A percentile compares a stretch with the other conserved stretches of the same genome.
phyloP scores from a whole-genome alignment of 1,140 invertebrate genomes.

The Brachionus sp. region DNA sequence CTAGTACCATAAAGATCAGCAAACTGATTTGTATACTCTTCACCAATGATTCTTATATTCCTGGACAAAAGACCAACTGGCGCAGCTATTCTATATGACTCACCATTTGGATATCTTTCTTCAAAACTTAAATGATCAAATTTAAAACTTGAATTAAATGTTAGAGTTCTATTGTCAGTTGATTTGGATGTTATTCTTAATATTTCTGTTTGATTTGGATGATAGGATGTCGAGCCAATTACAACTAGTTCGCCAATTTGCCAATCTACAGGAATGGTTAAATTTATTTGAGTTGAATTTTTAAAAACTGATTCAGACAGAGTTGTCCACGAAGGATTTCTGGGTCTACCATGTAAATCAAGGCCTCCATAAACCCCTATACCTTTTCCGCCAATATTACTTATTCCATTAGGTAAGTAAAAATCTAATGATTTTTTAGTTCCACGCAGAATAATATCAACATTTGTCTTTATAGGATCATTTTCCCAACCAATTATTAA shows the following conservation, averaged over 20 bases:
- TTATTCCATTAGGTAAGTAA: not conserved
- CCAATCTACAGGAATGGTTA: slow-evolving; percentile 25
- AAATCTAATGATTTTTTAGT: slow-evolving; percentile 48
- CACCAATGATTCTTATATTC: slow-evolving; percentile 54
- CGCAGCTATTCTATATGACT: slow-evolving; percentile 48
- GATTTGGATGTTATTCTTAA: slow-evolving; percentile 7
- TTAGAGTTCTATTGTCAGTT: not conserved
- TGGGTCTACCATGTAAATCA: slow-evolving; percentile 15
- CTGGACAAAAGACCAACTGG: slow-evolving; percentile 55
- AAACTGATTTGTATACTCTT: slow-evolving; percentile 50
- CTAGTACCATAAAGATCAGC: slow-evolving; percentile 55
- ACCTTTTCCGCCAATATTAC: not conserved
- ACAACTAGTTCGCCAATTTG: slow-evolving; percentile 49
- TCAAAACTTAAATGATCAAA: not conserved
- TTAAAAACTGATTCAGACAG: not conserved
- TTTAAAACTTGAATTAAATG: not conserved
- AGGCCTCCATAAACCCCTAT: slow-evolving; percentile 43
- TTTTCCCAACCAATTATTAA: slow-evolving; percentile 50
- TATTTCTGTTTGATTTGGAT: slow-evolving; percentile 20
- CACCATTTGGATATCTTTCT: not conserved
- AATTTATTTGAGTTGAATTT: not conserved
- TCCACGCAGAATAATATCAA: slow-evolving; percentile 50
- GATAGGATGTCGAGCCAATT: not conserved
- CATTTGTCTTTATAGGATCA: slow-evolving; percentile 46
- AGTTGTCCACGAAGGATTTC: slow-evolving; percentile 4